Base-by-base conservation (phyloP, 1,140 invertebrate species). In the Heliconius eleuchia region DNA sequence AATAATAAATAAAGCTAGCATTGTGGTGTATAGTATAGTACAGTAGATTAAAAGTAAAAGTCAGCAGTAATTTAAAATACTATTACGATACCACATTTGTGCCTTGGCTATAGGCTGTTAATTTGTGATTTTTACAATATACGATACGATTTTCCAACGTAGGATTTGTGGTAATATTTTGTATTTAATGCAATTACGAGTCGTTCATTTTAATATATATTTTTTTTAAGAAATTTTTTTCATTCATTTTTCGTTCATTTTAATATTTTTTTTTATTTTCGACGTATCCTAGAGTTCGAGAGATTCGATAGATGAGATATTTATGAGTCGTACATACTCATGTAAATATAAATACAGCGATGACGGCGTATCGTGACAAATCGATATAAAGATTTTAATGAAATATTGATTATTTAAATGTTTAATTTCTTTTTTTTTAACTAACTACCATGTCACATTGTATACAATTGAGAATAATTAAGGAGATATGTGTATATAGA, bases 71-170 rank as follows among this genome's bases (percentile, higher is more conserved):
- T 80, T 71, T 70, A 71, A 66, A 8, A 79, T 75, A 74, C 76
- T 76, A 80, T 75, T 80, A 80, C 80, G 86, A 85, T 84, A 90
- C 86, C 88, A 92, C 86, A 92, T 85, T 86, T 92, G 92, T 94
- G 92, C 92, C 92, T 94, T 94, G 88, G 87, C 88, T 89, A 82
- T 88, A 89, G 89, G 86, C 85, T 80, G 79, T 77, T 74, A 89
- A 88, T 85, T 90, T 94, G 89, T 92, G 89, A 91, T 89, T 91
- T 83, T 74, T 80, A 82, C 66, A 80, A 76, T 82, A 70, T 79
- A 81, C 80, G 78, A 85, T 85, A 84, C 80, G 70, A 78, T 80
- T 80, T 82, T 74, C 78, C 81, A 76, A 79, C 76, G 42, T 81
- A 82, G 66, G 46, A 74, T 55, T 52, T 74, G 71, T 74, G 42